A percentile compares a stretch with the other conserved stretches of the same genome.
Conservation (phyloP, 2,888 invertebrate genomes). For the Himalopsyche anomala region DNA sequence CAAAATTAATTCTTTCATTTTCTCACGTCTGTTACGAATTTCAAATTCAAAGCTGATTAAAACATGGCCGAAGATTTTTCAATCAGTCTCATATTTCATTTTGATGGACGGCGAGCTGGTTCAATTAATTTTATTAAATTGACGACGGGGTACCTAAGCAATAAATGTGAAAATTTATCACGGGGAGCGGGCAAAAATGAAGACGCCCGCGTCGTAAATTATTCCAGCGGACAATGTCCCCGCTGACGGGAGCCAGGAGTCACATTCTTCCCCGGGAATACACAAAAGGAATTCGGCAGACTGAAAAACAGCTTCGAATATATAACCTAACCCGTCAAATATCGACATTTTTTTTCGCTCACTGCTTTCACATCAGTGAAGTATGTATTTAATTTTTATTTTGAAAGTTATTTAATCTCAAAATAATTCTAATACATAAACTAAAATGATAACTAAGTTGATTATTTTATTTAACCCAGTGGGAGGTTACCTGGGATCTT, state of each 20-base stretch:
- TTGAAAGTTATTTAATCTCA: too few relatives aligned
- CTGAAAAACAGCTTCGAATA: constrained; percentile 11
- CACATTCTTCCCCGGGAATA: constrained; percentile 20
- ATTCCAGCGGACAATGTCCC: constrained; percentile 13
- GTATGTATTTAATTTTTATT: too few relatives aligned
- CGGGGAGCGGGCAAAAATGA: constrained; percentile 9
- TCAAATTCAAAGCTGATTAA: not conserved
- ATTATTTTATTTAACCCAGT: too few relatives aligned
- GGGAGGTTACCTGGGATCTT: too few relatives aligned
- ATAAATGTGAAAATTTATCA: constrained; percentile 31
- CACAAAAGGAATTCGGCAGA: constrained; percentile 3
- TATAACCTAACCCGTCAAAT: not conserved
- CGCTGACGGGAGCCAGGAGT: constrained; percentile 13
- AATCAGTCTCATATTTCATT: constrained; percentile 6
- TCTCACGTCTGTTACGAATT: not conserved
- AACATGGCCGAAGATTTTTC: not conserved
- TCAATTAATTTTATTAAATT: constrained; percentile 34
- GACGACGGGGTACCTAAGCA: not conserved
- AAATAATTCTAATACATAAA: too few relatives aligned
- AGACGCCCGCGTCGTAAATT: constrained; percentile 7
- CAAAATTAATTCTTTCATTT: too few relatives aligned
- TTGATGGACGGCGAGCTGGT: constrained; percentile 5
- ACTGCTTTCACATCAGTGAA: too few relatives aligned
- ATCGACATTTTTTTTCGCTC: not conserved
- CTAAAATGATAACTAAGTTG: too few relatives aligned